phyloP scores from a whole-genome alignment of 2,113 vertebrate genomes.

The Larimichthys crocea region DNA sequence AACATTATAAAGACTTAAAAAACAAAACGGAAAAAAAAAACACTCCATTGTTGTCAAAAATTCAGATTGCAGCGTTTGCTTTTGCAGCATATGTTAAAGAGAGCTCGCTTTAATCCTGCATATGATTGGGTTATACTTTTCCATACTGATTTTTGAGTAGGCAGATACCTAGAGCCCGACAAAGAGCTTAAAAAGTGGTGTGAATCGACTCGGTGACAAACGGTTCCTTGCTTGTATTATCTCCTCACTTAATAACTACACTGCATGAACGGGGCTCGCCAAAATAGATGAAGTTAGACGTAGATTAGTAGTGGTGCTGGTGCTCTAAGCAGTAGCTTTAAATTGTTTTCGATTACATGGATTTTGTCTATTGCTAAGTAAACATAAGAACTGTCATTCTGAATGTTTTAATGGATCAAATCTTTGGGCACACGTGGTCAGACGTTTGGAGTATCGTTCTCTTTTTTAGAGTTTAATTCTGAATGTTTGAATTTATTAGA shows the following conservation, averaged over 20 bases:
- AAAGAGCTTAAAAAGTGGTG: conserved; percentile 30
- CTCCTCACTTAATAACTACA: conserved; percentile 26
- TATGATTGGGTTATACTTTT: conserved; percentile 20
- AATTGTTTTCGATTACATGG: conserved; percentile 32
- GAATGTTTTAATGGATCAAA: conserved; percentile 1
- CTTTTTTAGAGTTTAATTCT: conserved; percentile 18
- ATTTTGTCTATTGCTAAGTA: conserved; percentile 18
- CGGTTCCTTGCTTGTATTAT: conserved; percentile 30
- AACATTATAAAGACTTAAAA: conserved; percentile 32
- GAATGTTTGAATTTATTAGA: conserved; percentile 28
- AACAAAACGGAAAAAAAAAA: neutral
- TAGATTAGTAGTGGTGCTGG: conserved; percentile 44
- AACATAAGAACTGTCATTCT: conserved; percentile 29
- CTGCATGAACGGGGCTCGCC: conserved; percentile 37
- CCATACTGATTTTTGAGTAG: neutral
- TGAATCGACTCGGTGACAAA: conserved; percentile 22
- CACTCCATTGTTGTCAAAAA: conserved; percentile 36
- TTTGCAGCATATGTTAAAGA: conserved; percentile 33
- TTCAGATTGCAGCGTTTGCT: conserved; percentile 34
- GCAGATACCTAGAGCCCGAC: conserved; percentile 22
- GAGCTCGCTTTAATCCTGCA: conserved; percentile 44
- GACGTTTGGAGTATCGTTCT: conserved; percentile 18
- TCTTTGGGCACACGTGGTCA: conserved; percentile 22
- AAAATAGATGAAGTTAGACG: conserved; percentile 27
- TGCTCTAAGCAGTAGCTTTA: conserved; percentile 60